Percentiles rank a stretch among this genome's conserved stretches.
phyloP scores from a whole-genome alignment of 1,140 invertebrate genomes.

The Chionoecetes opilio region DNA sequence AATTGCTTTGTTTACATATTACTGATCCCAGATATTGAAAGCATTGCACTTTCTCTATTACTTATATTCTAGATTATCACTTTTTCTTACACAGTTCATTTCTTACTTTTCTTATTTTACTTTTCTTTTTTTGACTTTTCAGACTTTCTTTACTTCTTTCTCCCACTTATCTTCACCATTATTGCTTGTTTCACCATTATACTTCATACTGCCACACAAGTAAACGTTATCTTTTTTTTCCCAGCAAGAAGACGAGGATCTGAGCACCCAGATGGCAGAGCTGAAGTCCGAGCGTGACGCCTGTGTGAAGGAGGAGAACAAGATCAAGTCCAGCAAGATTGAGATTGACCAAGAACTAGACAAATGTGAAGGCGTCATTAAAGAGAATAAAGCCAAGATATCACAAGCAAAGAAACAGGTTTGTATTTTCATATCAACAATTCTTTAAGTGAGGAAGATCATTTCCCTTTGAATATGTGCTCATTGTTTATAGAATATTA shows the following conservation, averaged over 20 bases:
- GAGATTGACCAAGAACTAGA: slow-evolving; percentile 91
- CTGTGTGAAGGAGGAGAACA: slow-evolving; percentile 87
- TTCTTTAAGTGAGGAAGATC: no score
- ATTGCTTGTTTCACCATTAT: neutral
- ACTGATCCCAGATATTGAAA: no score
- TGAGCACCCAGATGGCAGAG: slow-evolving; percentile 85
- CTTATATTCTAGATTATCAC: no score
- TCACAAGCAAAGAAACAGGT: slow-evolving; percentile 83
- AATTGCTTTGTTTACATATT: no score
- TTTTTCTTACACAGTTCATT: no score
- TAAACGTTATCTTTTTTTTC: no score
- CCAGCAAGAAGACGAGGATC: slow-evolving; percentile 83
- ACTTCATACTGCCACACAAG: neutral
- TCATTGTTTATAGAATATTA: slow-evolving; percentile 15
- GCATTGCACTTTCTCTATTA: no score
- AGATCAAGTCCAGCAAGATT: slow-evolving; percentile 87
- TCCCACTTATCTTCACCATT: neutral
- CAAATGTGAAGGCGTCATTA: slow-evolving; percentile 87
- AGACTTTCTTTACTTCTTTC: neutral
- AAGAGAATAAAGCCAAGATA: slow-evolving; percentile 86
- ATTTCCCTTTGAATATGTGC: neutral
- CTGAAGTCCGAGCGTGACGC: slow-evolving; percentile 87
- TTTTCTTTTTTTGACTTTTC: neutral
- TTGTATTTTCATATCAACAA: neutral
- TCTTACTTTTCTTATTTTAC: neutral